Percentiles rank a stretch among this genome's conserved stretches.
These are phyloP conservation scores for Nymphalis urticae DNA, from an alignment of 2,888 invertebrate genomes.

Conservation along the genomic window DNA sequence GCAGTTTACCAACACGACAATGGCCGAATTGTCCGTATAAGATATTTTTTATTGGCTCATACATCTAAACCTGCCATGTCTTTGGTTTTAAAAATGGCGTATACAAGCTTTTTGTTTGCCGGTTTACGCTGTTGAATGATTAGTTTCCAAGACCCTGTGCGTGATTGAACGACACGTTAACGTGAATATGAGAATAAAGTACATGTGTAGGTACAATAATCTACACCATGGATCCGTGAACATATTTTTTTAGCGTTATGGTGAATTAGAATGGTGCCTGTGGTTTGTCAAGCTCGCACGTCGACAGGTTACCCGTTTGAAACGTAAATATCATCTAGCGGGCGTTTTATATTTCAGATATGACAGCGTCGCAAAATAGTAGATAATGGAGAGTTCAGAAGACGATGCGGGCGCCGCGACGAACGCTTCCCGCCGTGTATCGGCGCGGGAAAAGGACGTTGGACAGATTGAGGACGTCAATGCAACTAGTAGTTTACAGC, in stretches of 20 bases:
- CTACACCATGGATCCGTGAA: conserved; percentile 76
- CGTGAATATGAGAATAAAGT: conserved; percentile 81
- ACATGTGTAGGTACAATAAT: conserved; percentile 80
- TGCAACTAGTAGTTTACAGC: conserved; percentile 66
- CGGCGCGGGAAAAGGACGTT: conserved; percentile 80
- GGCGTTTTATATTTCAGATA: conserved; percentile 80
- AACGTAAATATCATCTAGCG: conserved; percentile 78
- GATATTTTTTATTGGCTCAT: conserved; percentile 81
- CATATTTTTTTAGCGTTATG: conserved; percentile 78
- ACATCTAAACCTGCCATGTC: conserved; percentile 80
- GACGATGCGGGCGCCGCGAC: conserved; percentile 81
- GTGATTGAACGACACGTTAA: conserved; percentile 67
- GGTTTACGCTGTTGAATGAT: conserved; percentile 79
- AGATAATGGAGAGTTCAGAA: conserved; percentile 82
- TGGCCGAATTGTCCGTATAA: conserved; percentile 79
- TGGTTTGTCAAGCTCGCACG: conserved; percentile 80
- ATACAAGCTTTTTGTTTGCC: conserved; percentile 84
- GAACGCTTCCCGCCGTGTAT: conserved; percentile 78
- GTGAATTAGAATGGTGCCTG: conserved; percentile 82
- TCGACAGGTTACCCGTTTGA: conserved; percentile 79
- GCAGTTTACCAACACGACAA: conserved; percentile 82
- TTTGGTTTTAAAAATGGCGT: conserved; percentile 84
- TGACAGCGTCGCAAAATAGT: conserved; percentile 78
- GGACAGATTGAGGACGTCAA: conserved; percentile 69
- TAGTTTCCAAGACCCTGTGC: conserved; percentile 68